Base-by-base conservation (phyloP, 2,797 vertebrate genomes). In the Neosalanx taihuensis region DNA sequence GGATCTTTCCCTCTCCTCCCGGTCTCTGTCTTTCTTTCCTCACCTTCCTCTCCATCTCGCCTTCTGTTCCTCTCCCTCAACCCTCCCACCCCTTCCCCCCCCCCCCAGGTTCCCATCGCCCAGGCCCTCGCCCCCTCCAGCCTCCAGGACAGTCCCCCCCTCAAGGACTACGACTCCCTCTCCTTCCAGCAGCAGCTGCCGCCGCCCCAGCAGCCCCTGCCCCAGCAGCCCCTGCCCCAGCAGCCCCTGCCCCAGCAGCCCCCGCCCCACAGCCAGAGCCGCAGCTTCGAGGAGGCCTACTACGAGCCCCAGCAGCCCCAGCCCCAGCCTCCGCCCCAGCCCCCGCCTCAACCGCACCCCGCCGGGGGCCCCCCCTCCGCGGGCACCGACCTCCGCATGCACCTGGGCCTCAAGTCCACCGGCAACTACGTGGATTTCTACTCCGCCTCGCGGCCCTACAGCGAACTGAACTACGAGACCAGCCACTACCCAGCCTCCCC, bases 371-470 rank as follows among this genome's bases (percentile, higher is more conserved):
- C 95, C 95, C 70, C 62, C 29, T 62, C 49, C 77, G 91, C 96
- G n/a, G 89, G 93, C 83, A 90, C 94, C 0, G 96, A 99, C 88
- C 95, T 98, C 88, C 96, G 96, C 91, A 99, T 98, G 97, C 96
- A 98, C 82, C 95, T 98, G 94, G 96, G 96, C 89, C 95, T 99
- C 85, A 99, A 99, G 91, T 98, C 97, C 88, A 98, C 96, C 0
- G 96, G 96, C 84, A 99, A 99, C 90, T 99, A 99, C 3, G 96
- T 99, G 74, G 97, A 99, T 93, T 99, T 99, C 94, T 99, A 99
- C 91, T 98, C 97, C 4, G 97, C 97, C 57, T 96, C 97, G 87
- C 95, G 97, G 85, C 97, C 97, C 77, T 98, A 99, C 92, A 98
- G 97, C 76, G 96, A 98, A 97, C 95, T 98, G 89, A 98, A 97